Conservation (phyloP, 2,888 invertebrate species). For the Platycheirus albimanus region DNA sequence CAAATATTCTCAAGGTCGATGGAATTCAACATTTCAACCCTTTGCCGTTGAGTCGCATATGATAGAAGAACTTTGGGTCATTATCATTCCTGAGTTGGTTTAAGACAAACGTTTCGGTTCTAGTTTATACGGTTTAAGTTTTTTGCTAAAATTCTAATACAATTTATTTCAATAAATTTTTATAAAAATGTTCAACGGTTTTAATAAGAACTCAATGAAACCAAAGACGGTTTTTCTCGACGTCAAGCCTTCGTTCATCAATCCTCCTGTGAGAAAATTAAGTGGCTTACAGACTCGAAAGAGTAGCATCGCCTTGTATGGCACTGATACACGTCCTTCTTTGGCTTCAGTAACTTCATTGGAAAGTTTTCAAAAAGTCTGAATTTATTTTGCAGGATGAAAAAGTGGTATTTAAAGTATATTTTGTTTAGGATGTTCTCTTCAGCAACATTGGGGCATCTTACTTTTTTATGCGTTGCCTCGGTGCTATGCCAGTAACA, state of each 20-base stretch:
- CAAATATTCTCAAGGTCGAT: slow-evolving; percentile 61
- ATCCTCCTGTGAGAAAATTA: slow-evolving; percentile 78
- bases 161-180: too few relatives aligned
- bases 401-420: neutral
- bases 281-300: slow-evolving; percentile 78
- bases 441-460: slow-evolving; percentile 83
- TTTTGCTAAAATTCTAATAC: too few relatives aligned
- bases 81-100: slow-evolving; percentile 28
- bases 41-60: neutral
- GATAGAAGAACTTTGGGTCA: slow-evolving; percentile 30
- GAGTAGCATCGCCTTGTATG: slow-evolving; percentile 77
- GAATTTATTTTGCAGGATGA: slow-evolving; percentile 62
- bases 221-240: slow-evolving; percentile 80
- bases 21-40: slow-evolving; percentile 15
- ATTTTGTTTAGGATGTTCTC: slow-evolving; percentile 80
- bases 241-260: slow-evolving; percentile 79
- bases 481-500: slow-evolving; percentile 87
- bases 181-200: slow-evolving; percentile 79
- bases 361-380: slow-evolving; percentile 77
- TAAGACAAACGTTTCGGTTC: slow-evolving; percentile 18
- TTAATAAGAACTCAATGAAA: slow-evolving; percentile 77
- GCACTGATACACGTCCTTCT: slow-evolving; percentile 77
- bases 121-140: too few relatives aligned
- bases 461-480: slow-evolving; percentile 83
- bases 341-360: slow-evolving; percentile 77